Conservation (phyloP, 53 echinoderm and acorn worm species). For the Holothuria leucospilota region DNA sequence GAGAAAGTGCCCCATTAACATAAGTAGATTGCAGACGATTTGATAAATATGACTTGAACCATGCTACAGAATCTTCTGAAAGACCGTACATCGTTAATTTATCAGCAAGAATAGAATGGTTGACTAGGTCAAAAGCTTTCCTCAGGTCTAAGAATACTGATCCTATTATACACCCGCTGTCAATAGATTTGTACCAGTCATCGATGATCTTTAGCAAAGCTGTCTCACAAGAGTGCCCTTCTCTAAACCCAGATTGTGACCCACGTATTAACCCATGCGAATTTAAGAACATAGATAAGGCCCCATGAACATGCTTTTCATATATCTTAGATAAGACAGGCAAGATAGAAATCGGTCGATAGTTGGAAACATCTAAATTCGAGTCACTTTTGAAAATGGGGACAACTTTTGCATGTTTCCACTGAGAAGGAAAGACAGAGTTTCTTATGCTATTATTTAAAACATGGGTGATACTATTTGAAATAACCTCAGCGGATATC, state of each 20-base stretch:
- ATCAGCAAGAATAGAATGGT: conserved; percentile 13
- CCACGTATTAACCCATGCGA: conserved; percentile 1
- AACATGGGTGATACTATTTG: conserved; percentile 26
- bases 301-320: conserved; percentile 1
- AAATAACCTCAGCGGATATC: background rate
- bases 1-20: no score
- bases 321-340: conserved; percentile 29
- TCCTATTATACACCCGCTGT: conserved; percentile 21
- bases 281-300: conserved; percentile 19
- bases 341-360: conserved; percentile 18
- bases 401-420: conserved; percentile 31
- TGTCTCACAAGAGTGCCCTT: no score
- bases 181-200: conserved; percentile 37
- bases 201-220: no score
- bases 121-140: conserved; percentile 19
- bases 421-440: conserved; percentile 1
- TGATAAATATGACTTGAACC: no score
- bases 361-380: conserved; percentile 13
- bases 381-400: no score
- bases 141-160: conserved; percentile 18
- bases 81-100: conserved; percentile 24
- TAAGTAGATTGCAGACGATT: no score
- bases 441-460: conserved; percentile 21
- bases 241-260: no score
- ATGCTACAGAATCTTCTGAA: conserved; percentile 5